Percentiles rank a stretch among this genome's conserved stretches.
These are phyloP conservation scores for Pardosa pseudoannulata DNA, from an alignment of 2,888 invertebrate species.

Conservation along the genomic window DNA sequence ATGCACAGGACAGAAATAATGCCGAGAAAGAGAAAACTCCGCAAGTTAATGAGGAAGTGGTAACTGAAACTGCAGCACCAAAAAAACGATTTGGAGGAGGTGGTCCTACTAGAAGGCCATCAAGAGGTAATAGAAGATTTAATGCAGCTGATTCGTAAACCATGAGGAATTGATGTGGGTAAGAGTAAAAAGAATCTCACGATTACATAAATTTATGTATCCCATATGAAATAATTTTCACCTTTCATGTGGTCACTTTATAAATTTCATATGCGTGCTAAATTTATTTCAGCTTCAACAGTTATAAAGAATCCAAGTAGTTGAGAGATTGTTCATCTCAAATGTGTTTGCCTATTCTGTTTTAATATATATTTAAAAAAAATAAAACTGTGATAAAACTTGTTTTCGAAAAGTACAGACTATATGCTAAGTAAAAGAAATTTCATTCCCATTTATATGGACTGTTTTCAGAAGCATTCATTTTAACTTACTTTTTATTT, in stretches of 20 bases:
- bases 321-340: too few relatives aligned
- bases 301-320: too few relatives aligned
- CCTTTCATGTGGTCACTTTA: not conserved
- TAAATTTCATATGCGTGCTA: not conserved
- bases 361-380: too few relatives aligned
- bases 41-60: not conserved
- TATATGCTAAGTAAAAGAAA: not conserved
- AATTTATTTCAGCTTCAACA: too few relatives aligned
- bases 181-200: too few relatives aligned
- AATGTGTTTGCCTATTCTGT: too few relatives aligned
- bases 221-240: not conserved
- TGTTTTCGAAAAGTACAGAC: too few relatives aligned
- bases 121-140: conserved; percentile 38
- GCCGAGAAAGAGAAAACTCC: not conserved
- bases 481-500: too few relatives aligned
- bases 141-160: not conserved
- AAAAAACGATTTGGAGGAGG: conserved; percentile 62
- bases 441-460: too few relatives aligned
- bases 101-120: conserved; percentile 8
- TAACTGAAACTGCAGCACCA: conserved; percentile 34
- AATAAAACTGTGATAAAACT: not conserved
- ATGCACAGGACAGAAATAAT: conserved; percentile 10
- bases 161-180: too few relatives aligned
- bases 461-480: too few relatives aligned
- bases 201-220: not conserved